These are phyloP conservation scores for Pterostichus niger DNA, from an alignment of 2,888 invertebrate species.

Conservation along the genomic window DNA sequence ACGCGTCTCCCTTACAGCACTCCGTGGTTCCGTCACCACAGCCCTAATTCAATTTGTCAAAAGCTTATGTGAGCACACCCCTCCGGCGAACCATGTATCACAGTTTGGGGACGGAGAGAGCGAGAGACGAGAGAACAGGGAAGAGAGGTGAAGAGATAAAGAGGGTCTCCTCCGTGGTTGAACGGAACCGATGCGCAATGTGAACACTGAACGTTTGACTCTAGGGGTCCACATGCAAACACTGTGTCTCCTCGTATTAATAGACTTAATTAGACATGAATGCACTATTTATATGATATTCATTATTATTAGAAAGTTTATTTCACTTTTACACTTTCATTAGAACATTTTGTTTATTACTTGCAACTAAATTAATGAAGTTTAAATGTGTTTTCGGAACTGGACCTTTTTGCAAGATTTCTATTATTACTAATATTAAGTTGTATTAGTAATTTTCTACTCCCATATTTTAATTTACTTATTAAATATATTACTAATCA, in stretches of 20 bases:
- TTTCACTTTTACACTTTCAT: background rate
- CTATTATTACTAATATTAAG: too few species aligned
- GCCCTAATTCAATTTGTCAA: constrained; percentile 78
- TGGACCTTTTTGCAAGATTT: too few species aligned
- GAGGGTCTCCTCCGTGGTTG: constrained; percentile 5
- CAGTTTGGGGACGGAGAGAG: constrained; percentile 40
- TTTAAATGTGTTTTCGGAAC: too few species aligned
- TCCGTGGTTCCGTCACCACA: constrained; percentile 73
- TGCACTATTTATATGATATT: constrained; percentile 57
- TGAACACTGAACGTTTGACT: constrained; percentile 30
- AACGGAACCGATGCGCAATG: constrained; percentile 27
- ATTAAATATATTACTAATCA: too few species aligned
- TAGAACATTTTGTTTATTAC: background rate
- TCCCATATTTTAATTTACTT: too few species aligned
- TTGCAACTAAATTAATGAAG: too few species aligned
- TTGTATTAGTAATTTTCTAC: too few species aligned
- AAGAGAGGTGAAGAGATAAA: background rate
- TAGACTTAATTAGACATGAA: constrained; percentile 57
- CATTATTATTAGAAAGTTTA: constrained; percentile 18
- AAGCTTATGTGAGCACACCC: constrained; percentile 77
- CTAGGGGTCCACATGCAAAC: constrained; percentile 22
- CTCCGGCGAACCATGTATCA: constrained; percentile 62
- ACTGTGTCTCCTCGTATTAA: background rate
- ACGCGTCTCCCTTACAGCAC: constrained; percentile 44
- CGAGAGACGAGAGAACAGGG: too few species aligned